Evolutionary conservation across 2,113 vertebrate species (phyloP), one percentile per base, ranked within the genome.

Genomic region (Oncorhynchus nerka): DNA sequence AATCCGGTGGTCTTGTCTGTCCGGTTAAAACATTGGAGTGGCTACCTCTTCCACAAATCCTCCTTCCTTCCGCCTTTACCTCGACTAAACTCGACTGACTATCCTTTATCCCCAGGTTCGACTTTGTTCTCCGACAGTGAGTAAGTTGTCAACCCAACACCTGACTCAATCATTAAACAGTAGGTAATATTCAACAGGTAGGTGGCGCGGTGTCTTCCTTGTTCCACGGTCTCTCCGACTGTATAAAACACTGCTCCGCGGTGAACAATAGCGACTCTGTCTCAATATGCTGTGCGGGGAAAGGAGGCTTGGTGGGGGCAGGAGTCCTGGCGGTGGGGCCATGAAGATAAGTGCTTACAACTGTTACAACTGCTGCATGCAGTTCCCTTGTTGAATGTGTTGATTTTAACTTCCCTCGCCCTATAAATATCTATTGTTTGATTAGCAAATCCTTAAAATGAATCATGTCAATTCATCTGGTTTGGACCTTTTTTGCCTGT

Each of bases 191-290:
- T 81, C 86, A 89, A 80, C 90, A 92, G 90, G 90, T 89, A 84
- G 73, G 74, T 69, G 79, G 82, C 15, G 69, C 79, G 74, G 80
- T 39, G 39, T 13, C 39, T 7, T 16, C 15, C 22, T 30, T 19
- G 65, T 45, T 72, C 19, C 28, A 26, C 12, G 3, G 28, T 84
- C 75, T 71, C 67, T 77, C 70, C 5, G 32, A 4, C 32, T 34
- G 5, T 32, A 32, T 32, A 32, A 32, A 32, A 32, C 5, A 32
- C 32, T 45, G 39, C 2, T 45, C 39, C 8, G 8, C 39, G 2
- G 39, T 3, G 87, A 90, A 93, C 92, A 93, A 94, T 86, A 90
- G 90, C 85, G 22, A 11, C 85, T 82, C 86, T 93, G 90, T 92
- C 82, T 77, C 75, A 77, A 85, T 3, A 11, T 77, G 79, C 80